Evolutionary conservation across 2,113 vertebrate species (phyloP).

Genomic region (Vulpes lagopus): DNA sequence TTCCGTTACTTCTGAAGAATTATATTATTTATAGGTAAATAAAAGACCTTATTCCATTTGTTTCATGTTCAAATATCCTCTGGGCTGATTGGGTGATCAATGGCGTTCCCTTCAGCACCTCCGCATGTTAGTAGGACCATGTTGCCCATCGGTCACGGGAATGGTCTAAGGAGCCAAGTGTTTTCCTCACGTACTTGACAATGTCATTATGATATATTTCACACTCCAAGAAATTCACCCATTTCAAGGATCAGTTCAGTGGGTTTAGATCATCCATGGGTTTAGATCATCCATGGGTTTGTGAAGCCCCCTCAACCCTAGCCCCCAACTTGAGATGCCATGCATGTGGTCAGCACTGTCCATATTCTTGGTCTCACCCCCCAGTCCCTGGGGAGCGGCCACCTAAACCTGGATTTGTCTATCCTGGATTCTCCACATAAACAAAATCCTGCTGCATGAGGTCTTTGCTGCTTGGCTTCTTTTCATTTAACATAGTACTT

Average conservation of each 20-base stretch:
- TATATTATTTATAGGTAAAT: neutral
- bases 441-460: neutral
- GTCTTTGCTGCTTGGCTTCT: neutral
- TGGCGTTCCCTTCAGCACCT: neutral
- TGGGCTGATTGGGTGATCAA: neutral
- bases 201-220: too few species aligned
- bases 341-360: accelerated
- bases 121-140: neutral
- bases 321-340: neutral
- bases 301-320: too few species aligned
- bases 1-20: neutral
- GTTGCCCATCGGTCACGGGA: accelerated
- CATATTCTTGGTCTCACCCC: neutral
- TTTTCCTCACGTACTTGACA: neutral
- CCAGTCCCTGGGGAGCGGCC: accelerated
- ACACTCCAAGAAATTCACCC: too few species aligned
- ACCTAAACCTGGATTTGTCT: neutral
- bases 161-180: neutral
- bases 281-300: neutral
- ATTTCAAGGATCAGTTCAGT: neutral
- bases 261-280: neutral
- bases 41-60: neutral
- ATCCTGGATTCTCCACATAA: neutral
- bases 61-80: neutral
- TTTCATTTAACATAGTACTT: neutral